Evolutionary conservation across 2,113 vertebrate genomes (phyloP).

Genomic region (Cyprinus carpio): DNA sequence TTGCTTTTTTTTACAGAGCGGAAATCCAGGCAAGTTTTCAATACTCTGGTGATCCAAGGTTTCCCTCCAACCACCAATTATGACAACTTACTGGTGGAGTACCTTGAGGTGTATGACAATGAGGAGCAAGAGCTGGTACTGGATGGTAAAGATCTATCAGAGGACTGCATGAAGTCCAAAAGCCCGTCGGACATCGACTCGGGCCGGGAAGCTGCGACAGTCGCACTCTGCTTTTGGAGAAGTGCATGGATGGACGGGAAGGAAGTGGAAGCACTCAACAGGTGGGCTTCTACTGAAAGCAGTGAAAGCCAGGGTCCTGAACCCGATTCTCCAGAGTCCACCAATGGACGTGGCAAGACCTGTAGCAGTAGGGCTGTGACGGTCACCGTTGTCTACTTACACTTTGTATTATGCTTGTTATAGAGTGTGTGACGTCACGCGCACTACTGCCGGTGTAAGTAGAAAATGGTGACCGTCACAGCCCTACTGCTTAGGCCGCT

Average conservation of each 20-base stretch:
- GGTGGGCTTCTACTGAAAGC: constrained; percentile 47
- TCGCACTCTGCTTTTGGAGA: constrained; percentile 83
- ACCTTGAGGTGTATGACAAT: constrained; percentile 84
- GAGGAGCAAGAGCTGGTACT: constrained; percentile 80
- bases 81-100: constrained; percentile 88
- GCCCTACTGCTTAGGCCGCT: constrained; percentile 80
- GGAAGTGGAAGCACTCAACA: constrained; percentile 45
- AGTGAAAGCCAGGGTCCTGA: constrained; percentile 44
- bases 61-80: constrained; percentile 83
- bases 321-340: constrained; percentile 49
- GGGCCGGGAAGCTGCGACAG: constrained; percentile 90
- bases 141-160: constrained; percentile 66
- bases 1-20: constrained; percentile 77
- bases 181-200: constrained; percentile 84
- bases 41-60: constrained; percentile 81
- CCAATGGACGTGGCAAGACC: constrained; percentile 68
- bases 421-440: no score
- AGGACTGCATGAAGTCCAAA: constrained; percentile 65
- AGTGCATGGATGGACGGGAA: constrained; percentile 68
- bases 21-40: constrained; percentile 84
- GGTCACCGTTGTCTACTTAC: no score
- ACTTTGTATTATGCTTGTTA: no score
- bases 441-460: no score
- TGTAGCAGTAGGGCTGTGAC: no score
- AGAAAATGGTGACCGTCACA: no score